These are phyloP conservation scores for Sarcophaga caerulescens DNA, from an alignment of 2,888 invertebrate genomes.

Conservation along the genomic window DNA sequence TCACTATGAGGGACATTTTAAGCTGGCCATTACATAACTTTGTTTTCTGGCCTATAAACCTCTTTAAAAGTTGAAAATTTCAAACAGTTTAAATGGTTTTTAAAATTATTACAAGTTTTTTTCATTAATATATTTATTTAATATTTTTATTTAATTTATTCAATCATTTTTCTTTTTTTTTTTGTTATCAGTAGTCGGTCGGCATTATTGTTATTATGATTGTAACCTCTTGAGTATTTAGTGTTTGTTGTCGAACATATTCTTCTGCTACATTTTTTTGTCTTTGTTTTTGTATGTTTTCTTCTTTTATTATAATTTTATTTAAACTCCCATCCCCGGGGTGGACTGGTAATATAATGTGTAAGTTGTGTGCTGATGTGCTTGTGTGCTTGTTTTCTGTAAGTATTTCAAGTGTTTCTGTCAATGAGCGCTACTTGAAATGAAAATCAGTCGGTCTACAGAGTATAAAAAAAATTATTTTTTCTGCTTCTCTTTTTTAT, in stretches of 20 bases:
- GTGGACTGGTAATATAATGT: neutral
- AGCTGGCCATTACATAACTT: too few species aligned
- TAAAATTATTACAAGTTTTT: too few species aligned
- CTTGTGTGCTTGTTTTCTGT: constrained; percentile 23
- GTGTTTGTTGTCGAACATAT: constrained; percentile 37
- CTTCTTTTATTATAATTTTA: constrained; percentile 9
- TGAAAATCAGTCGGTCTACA: constrained; percentile 11
- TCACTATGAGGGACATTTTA: too few species aligned
- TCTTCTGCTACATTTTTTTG: neutral
- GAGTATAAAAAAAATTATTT: constrained; percentile 2
- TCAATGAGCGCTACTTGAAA: constrained; percentile 67
- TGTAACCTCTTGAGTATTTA: constrained; percentile 54
- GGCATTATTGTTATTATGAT: constrained; percentile 23
- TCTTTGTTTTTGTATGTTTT: neutral
- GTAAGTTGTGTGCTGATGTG: neutral
- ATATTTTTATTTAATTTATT: too few species aligned
- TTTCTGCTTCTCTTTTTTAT: constrained; percentile 28
- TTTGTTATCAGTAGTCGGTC: neutral
- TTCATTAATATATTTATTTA: too few species aligned
- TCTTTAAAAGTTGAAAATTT: too few species aligned
- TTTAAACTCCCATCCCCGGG: neutral
- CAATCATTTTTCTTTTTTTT: neutral
- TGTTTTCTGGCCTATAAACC: too few species aligned
- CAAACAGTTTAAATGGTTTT: too few species aligned
- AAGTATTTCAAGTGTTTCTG: constrained; percentile 64